phyloP scores from a whole-genome alignment of 2,888 invertebrate species.

The Frankliniella intonsa region DNA sequence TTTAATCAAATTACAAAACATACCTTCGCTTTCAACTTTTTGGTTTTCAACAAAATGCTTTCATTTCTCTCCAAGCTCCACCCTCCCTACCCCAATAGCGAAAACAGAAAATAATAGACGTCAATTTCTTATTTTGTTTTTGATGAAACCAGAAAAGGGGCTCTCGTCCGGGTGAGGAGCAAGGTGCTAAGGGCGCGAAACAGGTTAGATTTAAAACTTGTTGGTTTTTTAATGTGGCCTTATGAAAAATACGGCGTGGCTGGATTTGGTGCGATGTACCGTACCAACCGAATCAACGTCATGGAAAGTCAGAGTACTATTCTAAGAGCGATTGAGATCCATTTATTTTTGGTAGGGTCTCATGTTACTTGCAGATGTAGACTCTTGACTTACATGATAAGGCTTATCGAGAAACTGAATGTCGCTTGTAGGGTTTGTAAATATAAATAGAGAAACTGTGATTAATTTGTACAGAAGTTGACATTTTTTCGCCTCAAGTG shows the following conservation, averaged over 20 bases:
- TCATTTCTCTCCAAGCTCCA: background rate
- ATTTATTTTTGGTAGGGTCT: background rate
- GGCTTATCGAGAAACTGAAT: background rate
- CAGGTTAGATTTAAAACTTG: background rate
- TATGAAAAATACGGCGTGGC: too few species aligned
- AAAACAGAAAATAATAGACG: background rate
- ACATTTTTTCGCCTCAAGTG: slow-evolving; percentile 23
- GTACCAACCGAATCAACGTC: too few species aligned
- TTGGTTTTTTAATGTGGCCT: too few species aligned
- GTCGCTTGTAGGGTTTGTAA: slow-evolving; percentile 20
- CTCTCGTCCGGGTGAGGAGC: slow-evolving; percentile 7
- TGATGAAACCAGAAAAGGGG: slow-evolving; percentile 11
- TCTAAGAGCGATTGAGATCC: too few species aligned
- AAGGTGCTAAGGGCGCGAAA: slow-evolving; percentile 1
- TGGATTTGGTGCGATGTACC: too few species aligned
- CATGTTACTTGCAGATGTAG: too few species aligned
- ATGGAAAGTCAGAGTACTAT: too few species aligned
- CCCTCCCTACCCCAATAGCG: background rate
- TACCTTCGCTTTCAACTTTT: background rate
- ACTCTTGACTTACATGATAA: too few species aligned
- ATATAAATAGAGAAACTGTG: slow-evolving; percentile 30
- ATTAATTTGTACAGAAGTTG: slow-evolving; percentile 30
- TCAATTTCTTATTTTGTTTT: background rate
- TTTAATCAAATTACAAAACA: background rate
- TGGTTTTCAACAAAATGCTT: slow-evolving; percentile 11